A percentile compares a stretch with the other conserved stretches of the same genome.
phyloP scores from a whole-genome alignment of 2,113 vertebrate species.

The Cyprinodon variegatus region DNA sequence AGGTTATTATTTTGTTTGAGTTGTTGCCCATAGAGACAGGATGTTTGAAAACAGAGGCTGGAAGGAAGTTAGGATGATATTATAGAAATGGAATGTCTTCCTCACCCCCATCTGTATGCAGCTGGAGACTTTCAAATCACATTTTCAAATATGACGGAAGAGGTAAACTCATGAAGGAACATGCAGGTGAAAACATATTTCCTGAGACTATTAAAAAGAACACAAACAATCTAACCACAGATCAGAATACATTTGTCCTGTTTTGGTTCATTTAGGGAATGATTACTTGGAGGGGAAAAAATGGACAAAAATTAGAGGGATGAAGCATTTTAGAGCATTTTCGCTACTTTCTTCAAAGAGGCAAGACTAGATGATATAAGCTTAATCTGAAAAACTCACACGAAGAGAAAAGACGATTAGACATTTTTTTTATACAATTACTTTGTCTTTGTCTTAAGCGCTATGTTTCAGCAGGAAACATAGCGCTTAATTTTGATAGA shows the following conservation, averaged over 20 bases:
- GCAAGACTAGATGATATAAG: too few relatives aligned
- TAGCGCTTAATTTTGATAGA: too few relatives aligned
- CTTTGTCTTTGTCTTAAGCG: too few relatives aligned
- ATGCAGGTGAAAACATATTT: neutral
- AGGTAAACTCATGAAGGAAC: neutral
- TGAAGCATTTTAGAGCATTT: too few relatives aligned
- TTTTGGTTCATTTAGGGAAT: neutral
- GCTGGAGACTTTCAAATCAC: conserved; percentile 2
- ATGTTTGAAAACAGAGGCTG: conserved; percentile 36
- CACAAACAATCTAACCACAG: neutral
- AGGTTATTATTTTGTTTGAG: conserved; percentile 37
- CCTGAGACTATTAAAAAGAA: neutral
- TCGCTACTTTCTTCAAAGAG: too few relatives aligned
- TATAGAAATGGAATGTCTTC: conserved; percentile 17
- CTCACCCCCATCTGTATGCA: neutral
- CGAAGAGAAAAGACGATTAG: too few relatives aligned
- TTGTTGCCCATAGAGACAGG: conserved; percentile 46
- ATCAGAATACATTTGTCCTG: neutral
- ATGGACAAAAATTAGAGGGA: too few relatives aligned
- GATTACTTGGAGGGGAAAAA: too few relatives aligned
- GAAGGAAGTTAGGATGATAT: conserved; percentile 24
- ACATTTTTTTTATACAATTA: too few relatives aligned
- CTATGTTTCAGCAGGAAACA: too few relatives aligned
- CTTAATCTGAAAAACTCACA: too few relatives aligned
- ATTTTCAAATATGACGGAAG: neutral